Percentiles rank a stretch among this genome's conserved stretches.
Evolutionary conservation across 92 coral and sea anemone genomes (phyloP).

Genomic region (Epizoanthus ramosus): DNA sequence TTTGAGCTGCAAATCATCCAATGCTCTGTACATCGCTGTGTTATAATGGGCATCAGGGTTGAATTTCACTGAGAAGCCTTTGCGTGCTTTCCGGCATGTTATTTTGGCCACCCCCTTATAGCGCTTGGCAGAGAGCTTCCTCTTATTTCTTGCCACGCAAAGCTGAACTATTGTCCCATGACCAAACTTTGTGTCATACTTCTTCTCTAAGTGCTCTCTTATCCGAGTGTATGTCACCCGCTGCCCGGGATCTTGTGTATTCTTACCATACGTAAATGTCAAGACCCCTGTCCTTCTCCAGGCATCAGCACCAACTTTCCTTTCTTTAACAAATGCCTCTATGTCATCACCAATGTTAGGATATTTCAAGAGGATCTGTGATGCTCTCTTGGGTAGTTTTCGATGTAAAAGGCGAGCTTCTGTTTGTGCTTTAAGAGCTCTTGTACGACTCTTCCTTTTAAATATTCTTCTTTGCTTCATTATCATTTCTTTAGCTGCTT

Average conservation of each 20-base stretch:
- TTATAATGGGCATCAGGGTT: conserved; percentile 73
- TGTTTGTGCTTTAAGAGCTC: conserved; percentile 46
- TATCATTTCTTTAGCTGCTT: conserved; percentile 61
- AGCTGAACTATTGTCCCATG: conserved; percentile 53
- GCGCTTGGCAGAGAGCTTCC: conserved; percentile 46
- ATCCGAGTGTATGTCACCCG: conserved; percentile 49
- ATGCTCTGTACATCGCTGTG: conserved; percentile 59
- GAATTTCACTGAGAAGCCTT: conserved; percentile 61
- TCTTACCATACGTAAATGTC: conserved; percentile 50
- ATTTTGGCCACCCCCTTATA: conserved; percentile 60
- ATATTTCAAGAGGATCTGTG: conserved; percentile 44
- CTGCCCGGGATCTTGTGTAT: conserved; percentile 18
- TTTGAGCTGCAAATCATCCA: conserved; percentile 52
- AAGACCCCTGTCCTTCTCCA: conserved; percentile 71
- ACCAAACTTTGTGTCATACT: conserved; percentile 43
- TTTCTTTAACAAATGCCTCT: conserved; percentile 65
- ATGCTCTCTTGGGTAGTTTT: conserved; percentile 57
- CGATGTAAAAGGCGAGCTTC: conserved; percentile 55
- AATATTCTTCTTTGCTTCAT: conserved; percentile 57
- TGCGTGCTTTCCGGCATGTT: conserved; percentile 54
- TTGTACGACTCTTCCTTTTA: conserved; percentile 25
- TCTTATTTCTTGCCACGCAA: conserved; percentile 55
- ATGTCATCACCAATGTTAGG: conserved; percentile 70
- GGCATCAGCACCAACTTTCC: conserved; percentile 66
- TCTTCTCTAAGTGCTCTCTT: conserved; percentile 37